These are phyloP conservation scores for Rhabdomys pumilio DNA, from an alignment of 2,797 vertebrate species.

Conservation along the genomic window DNA sequence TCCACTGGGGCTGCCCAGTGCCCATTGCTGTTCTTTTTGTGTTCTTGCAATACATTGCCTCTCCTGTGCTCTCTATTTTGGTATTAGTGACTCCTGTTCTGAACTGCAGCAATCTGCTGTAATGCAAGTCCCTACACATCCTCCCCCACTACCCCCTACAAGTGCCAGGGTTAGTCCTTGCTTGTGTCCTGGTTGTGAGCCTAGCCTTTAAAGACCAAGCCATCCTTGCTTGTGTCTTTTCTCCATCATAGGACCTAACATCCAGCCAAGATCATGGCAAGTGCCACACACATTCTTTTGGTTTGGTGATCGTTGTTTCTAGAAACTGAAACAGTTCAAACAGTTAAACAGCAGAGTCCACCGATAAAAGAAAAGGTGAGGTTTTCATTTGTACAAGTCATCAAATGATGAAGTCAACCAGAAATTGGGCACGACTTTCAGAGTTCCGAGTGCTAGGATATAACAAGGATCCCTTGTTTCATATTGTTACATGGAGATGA, in stretches of 20 bases:
- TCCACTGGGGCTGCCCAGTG: not conserved
- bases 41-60: not conserved
- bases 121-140: not conserved
- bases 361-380: not conserved
- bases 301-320: not conserved
- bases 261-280: not conserved
- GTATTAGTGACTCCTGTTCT: not conserved
- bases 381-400: not conserved
- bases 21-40: not conserved
- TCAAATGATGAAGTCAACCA: not conserved
- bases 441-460: not conserved
- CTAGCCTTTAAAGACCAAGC: not conserved
- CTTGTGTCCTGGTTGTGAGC: not conserved
- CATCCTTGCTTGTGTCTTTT: not conserved
- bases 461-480: slow-evolving; percentile 68
- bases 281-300: not conserved
- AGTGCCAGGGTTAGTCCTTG: not conserved
- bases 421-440: not conserved
- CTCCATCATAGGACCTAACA: not conserved
- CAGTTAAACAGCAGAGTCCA: not conserved
- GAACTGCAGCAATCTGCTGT: no score
- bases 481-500: slow-evolving; percentile 57
- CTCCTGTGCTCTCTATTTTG: not conserved
- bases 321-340: not conserved
- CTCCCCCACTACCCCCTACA: no score